These are phyloP conservation scores for Hemibagrus guttatus DNA, from an alignment of 2,797 vertebrate genomes.

Conservation along the genomic window DNA sequence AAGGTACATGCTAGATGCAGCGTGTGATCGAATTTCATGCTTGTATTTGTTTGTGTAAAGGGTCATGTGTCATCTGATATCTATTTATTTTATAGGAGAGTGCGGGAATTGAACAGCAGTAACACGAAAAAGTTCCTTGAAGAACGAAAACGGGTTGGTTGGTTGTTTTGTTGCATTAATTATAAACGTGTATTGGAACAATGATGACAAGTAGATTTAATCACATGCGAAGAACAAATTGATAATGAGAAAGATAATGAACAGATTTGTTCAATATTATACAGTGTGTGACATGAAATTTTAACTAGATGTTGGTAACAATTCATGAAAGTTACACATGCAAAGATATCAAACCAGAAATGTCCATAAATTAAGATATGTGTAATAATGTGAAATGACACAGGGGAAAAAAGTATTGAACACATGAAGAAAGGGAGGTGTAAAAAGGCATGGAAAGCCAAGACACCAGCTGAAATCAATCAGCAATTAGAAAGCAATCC, in stretches of 20 bases:
- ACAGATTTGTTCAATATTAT: neutral
- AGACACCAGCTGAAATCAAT: too few relatives aligned
- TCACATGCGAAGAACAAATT: neutral
- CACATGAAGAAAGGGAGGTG: too few relatives aligned
- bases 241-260: neutral
- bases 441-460: too few relatives aligned
- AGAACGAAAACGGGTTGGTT: conserved; percentile 93
- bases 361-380: too few relatives aligned
- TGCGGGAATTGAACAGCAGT: conserved; percentile 97
- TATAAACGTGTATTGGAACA: neutral
- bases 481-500: too few relatives aligned
- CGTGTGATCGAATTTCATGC: neutral
- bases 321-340: too few relatives aligned
- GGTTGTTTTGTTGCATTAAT: neutral
- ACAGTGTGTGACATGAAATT: too few relatives aligned
- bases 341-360: too few relatives aligned
- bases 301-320: too few relatives aligned
- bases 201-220: neutral
- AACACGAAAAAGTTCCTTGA: conserved; percentile 99
- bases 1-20: conserved; percentile 74
- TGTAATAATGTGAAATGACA: too few relatives aligned
- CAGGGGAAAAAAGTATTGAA: too few relatives aligned
- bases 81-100: conserved; percentile 79
- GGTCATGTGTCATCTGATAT: neutral
- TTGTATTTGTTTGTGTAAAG: neutral